These are phyloP conservation scores for Synaphobranchus kaupii DNA, from an alignment of 2,797 vertebrate genomes.

Conservation along the genomic window DNA sequence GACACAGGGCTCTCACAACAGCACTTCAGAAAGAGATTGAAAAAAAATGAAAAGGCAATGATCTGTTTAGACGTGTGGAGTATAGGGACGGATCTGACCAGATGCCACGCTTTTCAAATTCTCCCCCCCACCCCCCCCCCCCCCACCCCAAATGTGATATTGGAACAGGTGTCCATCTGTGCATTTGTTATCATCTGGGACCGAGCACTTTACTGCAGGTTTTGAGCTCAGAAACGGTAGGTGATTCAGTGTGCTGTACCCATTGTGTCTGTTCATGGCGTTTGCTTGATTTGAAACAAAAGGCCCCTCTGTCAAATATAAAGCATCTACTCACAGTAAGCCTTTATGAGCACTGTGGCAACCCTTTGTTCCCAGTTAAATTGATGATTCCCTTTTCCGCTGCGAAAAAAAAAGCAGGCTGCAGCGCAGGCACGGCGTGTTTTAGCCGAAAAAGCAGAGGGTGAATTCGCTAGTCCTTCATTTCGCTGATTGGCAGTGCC, in stretches of 20 bases:
- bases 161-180: constrained; percentile 16
- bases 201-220: neutral
- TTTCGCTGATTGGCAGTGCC: neutral
- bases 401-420: neutral
- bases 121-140: neutral
- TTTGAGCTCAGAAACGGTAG: neutral
- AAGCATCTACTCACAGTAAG: constrained; percentile 4
- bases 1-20: neutral
- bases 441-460: neutral
- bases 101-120: neutral
- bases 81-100: neutral
- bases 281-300: neutral
- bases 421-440: neutral
- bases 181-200: constrained; percentile 3
- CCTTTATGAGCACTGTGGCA: neutral
- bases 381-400: neutral
- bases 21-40: neutral
- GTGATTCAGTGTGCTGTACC: neutral
- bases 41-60: neutral
- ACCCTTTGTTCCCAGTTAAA: constrained; percentile 9
- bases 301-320: neutral
- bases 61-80: neutral
- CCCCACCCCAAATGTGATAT: neutral
- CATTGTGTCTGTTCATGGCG: neutral
- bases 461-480: neutral